Conservation (phyloP, 1,140 invertebrate species). For the Neocloeon triangulifer region DNA sequence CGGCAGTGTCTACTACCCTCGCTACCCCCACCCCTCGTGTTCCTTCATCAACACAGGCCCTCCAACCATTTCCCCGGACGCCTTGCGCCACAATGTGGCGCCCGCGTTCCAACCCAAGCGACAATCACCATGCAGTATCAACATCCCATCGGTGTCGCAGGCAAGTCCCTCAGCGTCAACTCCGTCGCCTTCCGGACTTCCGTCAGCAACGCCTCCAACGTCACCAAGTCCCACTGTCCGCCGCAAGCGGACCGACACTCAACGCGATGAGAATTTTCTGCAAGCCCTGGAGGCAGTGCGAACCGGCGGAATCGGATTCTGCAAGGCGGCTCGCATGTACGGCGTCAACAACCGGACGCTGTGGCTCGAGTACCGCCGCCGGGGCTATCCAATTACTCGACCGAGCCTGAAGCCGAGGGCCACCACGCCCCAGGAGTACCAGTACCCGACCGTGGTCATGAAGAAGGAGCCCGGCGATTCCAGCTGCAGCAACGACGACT, state of each 20-base stretch:
- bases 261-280: constrained; percentile 55
- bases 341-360: constrained; percentile 62
- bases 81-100: constrained; percentile 14
- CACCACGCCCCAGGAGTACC: too few relatives aligned
- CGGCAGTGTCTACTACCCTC: too few relatives aligned
- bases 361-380: constrained; percentile 63
- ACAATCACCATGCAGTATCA: too few relatives aligned
- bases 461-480: too few relatives aligned
- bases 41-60: constrained; percentile 19
- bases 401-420: constrained; percentile 41
- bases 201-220: too few relatives aligned
- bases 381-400: constrained; percentile 51
- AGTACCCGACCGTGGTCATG: too few relatives aligned
- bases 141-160: too few relatives aligned
- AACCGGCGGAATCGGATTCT: constrained; percentile 61
- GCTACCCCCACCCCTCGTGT: too few relatives aligned
- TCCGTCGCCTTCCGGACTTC: too few relatives aligned
- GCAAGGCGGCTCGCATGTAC: constrained; percentile 55
- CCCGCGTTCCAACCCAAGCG: too few relatives aligned
- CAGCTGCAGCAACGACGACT: too few relatives aligned
- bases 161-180: too few relatives aligned
- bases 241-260: constrained; percentile 39
- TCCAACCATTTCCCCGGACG: constrained; percentile 12
- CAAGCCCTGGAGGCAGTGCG: constrained; percentile 52
- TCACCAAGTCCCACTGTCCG: constrained; percentile 12